Base-by-base conservation (phyloP, 2,113 vertebrate genomes). In the Dermatemys mawii region DNA sequence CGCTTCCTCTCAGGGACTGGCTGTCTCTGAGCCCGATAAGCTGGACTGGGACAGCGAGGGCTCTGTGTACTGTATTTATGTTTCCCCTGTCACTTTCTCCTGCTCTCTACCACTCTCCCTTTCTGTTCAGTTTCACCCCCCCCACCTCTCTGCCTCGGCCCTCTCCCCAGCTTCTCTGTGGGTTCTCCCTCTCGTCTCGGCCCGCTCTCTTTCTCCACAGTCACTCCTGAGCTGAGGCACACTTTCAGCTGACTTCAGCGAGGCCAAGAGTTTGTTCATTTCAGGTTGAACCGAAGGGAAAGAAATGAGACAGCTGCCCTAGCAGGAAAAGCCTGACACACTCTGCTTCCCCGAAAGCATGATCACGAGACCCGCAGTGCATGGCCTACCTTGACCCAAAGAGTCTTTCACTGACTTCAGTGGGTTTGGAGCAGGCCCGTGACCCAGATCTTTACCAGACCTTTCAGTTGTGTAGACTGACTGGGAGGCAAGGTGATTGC, bases 341-440 rank as follows among this genome's bases (percentile, higher is more conserved):
- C 24, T 27, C 38, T 46, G 41, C 24, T 76, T 76, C 26, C 73
- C 21, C 5, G 41, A 27, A 76, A 76, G 24, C 24, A 5, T 13
- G 41, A 26, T 38, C n/a, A 38, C 3, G 26, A 76, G 41, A 76
- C 41, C 73, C 4, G 12, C 73, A 44, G 29, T 2, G 41, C 41
- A 29, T 11, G 22, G 12, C 73, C 41, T 41, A 54, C 27, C 90
- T 86, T 85, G 81, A 5, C 88, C 41, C 16, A 12, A 4, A 75
- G 73, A 75, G 11, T 26, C 38, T 80, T 82, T 35, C 84, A 16
- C 1, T 9, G 75, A 54, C 0, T 0, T n/a, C 53, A 67, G 35
- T 32, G 51, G 55, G 57, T 84, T 93, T 32, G 9, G 29, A 32
- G 54, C 54, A 27, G 38, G 0, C 4, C 32, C 53, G 46, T 44